Conservation (phyloP, 2,113 vertebrate species). For the Australoheros scitulus region DNA sequence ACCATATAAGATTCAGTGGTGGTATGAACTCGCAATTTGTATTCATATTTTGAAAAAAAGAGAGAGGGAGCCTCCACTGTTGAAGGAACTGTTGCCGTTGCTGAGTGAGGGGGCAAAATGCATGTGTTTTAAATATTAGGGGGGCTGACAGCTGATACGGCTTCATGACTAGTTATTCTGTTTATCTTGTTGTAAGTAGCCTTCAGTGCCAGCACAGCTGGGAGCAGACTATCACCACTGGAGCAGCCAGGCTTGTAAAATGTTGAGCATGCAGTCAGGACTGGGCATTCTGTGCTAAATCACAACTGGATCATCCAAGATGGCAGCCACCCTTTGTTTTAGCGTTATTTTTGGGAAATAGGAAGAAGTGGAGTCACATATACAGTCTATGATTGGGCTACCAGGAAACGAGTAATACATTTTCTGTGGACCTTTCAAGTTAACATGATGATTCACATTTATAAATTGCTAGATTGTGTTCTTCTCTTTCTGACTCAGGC, state of each 20-base stretch:
- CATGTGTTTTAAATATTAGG: background rate
- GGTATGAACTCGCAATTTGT: background rate
- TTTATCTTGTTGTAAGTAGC: background rate
- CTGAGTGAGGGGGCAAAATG: background rate
- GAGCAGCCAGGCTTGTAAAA: background rate
- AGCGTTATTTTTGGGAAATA: background rate
- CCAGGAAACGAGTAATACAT: background rate
- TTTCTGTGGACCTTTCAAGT: background rate
- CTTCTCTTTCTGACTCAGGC: background rate
- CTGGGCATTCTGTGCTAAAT: fast-evolving
- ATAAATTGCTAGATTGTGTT: background rate
- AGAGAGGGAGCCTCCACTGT: background rate
- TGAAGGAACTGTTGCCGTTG: background rate
- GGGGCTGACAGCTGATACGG: background rate
- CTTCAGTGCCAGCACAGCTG: background rate
- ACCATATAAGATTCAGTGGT: background rate
- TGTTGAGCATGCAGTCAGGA: background rate
- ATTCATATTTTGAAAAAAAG: background rate
- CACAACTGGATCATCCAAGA: background rate
- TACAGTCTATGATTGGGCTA: background rate
- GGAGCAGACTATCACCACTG: background rate
- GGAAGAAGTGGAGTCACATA: background rate
- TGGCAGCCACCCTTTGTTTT: background rate
- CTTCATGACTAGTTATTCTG: background rate
- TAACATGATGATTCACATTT: background rate